phyloP scores from a whole-genome alignment of 2,113 vertebrate species.

The Arvicanthis niloticus region DNA sequence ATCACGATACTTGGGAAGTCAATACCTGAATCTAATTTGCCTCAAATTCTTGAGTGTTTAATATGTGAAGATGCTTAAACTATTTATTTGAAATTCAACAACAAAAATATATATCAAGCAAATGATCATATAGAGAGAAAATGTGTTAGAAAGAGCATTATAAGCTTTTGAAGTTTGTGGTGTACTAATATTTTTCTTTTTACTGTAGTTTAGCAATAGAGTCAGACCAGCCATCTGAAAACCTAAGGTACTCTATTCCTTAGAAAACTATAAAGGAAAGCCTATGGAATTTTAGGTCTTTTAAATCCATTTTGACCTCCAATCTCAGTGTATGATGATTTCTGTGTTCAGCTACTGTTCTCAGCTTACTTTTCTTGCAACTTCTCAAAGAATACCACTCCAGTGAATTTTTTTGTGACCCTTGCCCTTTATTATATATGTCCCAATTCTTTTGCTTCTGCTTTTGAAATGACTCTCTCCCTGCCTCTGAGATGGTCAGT shows the following conservation, averaged over 20 bases:
- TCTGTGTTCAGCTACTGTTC: slow-evolving; percentile 11
- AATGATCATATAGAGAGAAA: neutral
- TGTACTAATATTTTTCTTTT: neutral
- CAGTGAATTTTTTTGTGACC: neutral
- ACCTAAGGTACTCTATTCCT: neutral
- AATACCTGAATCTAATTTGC: neutral
- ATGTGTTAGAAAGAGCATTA: neutral
- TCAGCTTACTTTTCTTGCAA: slow-evolving; percentile 36
- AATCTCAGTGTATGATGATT: slow-evolving; percentile 10
- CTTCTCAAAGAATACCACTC: slow-evolving; percentile 22
- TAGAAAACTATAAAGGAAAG: neutral
- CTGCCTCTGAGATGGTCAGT: neutral
- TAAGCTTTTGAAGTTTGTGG: neutral
- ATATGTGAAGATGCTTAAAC: neutral
- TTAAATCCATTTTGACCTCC: slow-evolving; percentile 47
- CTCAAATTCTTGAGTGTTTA: neutral
- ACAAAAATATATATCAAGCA: neutral
- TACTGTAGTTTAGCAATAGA: neutral
- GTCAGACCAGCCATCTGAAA: slow-evolving; percentile 21
- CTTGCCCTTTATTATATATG: neutral
- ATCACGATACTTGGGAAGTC: neutral
- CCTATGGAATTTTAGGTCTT: slow-evolving; percentile 32
- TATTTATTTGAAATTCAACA: neutral
- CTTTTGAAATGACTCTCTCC: slow-evolving; percentile 9
- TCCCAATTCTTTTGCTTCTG: slow-evolving; percentile 14